Base-by-base conservation (phyloP, 2,888 invertebrate genomes). In the Stenolophus ochropezus region DNA sequence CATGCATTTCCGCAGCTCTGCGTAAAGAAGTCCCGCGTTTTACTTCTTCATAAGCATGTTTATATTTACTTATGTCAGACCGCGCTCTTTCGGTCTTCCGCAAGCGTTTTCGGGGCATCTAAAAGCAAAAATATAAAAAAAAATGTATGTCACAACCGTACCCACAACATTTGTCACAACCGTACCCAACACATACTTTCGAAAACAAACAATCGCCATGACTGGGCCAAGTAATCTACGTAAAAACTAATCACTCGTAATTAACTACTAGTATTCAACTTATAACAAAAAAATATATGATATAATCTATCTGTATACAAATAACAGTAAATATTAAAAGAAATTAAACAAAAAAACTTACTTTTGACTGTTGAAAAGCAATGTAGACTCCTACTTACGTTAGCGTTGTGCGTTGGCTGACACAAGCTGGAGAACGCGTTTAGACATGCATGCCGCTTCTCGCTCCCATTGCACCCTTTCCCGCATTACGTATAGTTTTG, bases 71-170 rank as follows among this genome's bases (percentile, higher is more conserved):
- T 47, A 84, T 73, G 27, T 27, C n/a, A 42, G 4, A 16, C 71
- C 18, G 23, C 49, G 69, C 47, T 27, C 65, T 53, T 33, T 47
- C 21, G 27, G 27, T 27, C 58, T 58, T 58, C 20, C 58, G 11
- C 18, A 58, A 18, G 21, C 58, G 58, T 58, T 58, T 18, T 21
- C 16, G 58, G 27, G 58, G 20, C 75, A 81, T 61, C 81, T 75
- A 42, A 18, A 82, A 77, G 33, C 65, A 11, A 42, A 71, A 69
- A 56, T 21, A 20, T n/a, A 33, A 20, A 71, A 71, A n/a, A 21
- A 42, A 27, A 69, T 21, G 21, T 0, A 8, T 79, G 82, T 82
- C 47, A 79, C 82, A 82, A 73, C 74, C 58, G 82, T 82, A 82
- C 77, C 82, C 73, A 82, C 56, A 76, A 58, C 53, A 76, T 53